These are phyloP conservation scores for Sander vitreus DNA, from an alignment of 2,113 vertebrate species.

Conservation along the genomic window DNA sequence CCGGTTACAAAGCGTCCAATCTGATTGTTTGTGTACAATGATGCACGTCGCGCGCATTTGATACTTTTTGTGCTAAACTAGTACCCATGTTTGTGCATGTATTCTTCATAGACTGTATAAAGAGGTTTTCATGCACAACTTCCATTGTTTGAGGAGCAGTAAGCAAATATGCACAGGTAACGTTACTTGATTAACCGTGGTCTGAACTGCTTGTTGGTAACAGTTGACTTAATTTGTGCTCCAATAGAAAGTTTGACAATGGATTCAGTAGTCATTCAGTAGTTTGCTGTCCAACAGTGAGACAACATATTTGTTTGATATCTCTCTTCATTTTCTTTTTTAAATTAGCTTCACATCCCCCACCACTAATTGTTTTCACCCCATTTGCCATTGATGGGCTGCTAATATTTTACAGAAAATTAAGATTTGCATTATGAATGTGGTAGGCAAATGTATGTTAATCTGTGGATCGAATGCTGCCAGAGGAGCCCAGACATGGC, in stretches of 20 bases:
- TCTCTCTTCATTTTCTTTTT: neutral
- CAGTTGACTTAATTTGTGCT: neutral
- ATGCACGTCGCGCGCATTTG: conserved; percentile 38
- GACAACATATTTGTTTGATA: neutral
- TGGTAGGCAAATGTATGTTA: neutral
- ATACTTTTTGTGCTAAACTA: conserved; percentile 17
- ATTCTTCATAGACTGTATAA: neutral
- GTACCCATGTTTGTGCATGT: neutral
- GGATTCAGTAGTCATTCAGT: neutral
- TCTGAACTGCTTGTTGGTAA: neutral
- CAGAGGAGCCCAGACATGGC: conserved; percentile 22
- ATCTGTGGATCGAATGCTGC: conserved; percentile 16
- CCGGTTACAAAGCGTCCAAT: neutral
- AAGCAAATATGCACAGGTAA: conserved; percentile 28
- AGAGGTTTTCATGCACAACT: neutral
- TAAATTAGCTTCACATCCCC: neutral
- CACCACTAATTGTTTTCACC: neutral
- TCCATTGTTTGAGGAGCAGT: conserved; percentile 4
- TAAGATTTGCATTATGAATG: neutral
- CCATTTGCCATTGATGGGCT: neutral
- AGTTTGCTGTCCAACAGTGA: neutral
- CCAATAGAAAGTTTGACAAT: neutral
- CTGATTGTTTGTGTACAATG: conserved; percentile 33
- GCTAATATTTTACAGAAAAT: neutral
- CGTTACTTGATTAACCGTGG: neutral